Percentiles rank a stretch among this genome's conserved stretches.
phyloP scores from a whole-genome alignment of 2,888 invertebrate species.

The Andrena bicolor region DNA sequence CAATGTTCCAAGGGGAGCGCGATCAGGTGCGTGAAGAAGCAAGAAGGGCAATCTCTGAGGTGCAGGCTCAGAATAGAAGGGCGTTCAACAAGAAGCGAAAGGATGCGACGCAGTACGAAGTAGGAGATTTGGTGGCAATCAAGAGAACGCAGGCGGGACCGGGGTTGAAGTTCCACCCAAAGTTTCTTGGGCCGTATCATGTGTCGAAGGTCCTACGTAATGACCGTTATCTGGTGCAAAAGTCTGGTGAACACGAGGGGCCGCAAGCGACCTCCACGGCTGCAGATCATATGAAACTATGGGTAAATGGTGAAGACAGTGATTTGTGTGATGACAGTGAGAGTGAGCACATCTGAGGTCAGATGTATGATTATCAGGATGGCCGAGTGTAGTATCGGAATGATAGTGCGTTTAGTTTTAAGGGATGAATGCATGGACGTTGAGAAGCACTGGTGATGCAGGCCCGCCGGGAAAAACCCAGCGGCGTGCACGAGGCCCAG shows the following conservation, averaged over 20 bases:
- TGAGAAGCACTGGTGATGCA: too few species aligned
- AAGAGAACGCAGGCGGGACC: neutral
- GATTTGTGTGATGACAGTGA: neutral
- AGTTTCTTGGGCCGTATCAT: neutral
- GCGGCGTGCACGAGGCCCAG: too few species aligned
- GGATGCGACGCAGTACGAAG: neutral
- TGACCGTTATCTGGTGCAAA: neutral
- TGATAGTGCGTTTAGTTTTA: too few species aligned
- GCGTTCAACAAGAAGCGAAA: neutral
- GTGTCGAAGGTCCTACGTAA: neutral
- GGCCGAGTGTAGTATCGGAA: too few species aligned
- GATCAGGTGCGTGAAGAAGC: neutral
- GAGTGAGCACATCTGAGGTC: too few species aligned
- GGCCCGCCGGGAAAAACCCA: too few species aligned
- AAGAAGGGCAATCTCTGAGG: neutral
- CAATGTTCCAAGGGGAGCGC: neutral
- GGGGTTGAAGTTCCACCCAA: neutral
- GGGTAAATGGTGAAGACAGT: neutral
- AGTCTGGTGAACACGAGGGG: neutral
- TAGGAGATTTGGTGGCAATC: neutral
- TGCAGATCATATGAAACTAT: neutral
- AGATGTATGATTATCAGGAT: too few species aligned
- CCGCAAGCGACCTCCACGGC: constrained; percentile 2
- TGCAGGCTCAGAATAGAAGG: neutral
- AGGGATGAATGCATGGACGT: too few species aligned